Conservation (phyloP, 2,797 vertebrate species). For the Acanthiza pusilla region DNA sequence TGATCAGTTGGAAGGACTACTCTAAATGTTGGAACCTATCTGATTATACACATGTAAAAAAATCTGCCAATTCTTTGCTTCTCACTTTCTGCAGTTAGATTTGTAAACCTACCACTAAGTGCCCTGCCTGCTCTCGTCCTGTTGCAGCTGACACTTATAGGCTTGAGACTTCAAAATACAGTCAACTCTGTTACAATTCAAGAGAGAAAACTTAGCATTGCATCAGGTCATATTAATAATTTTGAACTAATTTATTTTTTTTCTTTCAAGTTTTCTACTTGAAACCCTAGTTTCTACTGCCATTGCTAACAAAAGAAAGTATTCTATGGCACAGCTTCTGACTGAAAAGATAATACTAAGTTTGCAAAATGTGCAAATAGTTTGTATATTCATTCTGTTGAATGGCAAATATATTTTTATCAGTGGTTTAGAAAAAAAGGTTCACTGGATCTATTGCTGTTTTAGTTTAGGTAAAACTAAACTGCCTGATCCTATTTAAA, state of each 20-base stretch:
- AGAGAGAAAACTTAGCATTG: neutral
- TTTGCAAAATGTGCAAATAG: slow-evolving; percentile 34
- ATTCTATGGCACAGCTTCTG: neutral
- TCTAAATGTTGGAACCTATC: neutral
- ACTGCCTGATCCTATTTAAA: neutral
- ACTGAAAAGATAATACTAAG: neutral
- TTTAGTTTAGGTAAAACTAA: slow-evolving; percentile 5
- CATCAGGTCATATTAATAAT: neutral
- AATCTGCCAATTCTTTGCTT: neutral
- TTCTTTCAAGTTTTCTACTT: neutral
- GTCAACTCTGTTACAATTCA: neutral
- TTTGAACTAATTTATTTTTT: neutral
- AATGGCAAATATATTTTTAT: slow-evolving; percentile 27
- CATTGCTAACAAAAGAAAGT: neutral
- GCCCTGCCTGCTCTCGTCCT: neutral
- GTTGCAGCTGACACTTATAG: neutral
- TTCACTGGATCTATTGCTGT: neutral
- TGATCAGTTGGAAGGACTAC: neutral
- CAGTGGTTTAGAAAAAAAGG: neutral
- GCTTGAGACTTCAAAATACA: neutral
- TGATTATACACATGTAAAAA: neutral
- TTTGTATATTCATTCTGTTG: slow-evolving; percentile 43
- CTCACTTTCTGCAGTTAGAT: neutral
- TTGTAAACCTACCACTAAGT: neutral
- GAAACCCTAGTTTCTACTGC: neutral